Conservation (phyloP, 2,888 invertebrate genomes). For the Rhagophthalmus giganteus region DNA sequence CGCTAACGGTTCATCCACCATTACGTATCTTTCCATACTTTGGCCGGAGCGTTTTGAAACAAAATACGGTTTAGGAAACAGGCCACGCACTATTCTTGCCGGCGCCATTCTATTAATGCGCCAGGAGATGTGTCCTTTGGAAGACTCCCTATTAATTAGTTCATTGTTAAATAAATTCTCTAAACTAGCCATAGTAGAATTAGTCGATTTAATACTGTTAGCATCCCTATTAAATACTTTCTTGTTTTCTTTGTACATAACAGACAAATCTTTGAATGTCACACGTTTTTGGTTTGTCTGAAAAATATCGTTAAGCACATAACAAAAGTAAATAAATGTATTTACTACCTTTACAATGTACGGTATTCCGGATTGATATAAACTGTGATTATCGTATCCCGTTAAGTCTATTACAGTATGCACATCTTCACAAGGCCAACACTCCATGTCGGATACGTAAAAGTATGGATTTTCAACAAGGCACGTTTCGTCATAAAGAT, state of each 20-base stretch:
- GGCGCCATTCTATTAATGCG: conserved; percentile 77
- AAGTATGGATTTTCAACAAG: conserved; percentile 83
- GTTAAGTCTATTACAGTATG: conserved; percentile 69
- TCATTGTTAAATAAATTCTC: conserved; percentile 40
- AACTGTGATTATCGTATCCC: conserved; percentile 59
- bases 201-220: conserved; percentile 58
- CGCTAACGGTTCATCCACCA: conserved; percentile 73
- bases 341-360: conserved; percentile 58
- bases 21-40: conserved; percentile 74
- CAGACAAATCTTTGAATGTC: conserved; percentile 59
- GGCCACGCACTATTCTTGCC: conserved; percentile 69
- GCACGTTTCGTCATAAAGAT: conserved; percentile 83
- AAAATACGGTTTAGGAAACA: conserved; percentile 72
- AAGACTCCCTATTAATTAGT: conserved; percentile 33
- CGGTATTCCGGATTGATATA: conserved; percentile 61
- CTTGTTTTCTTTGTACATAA: conserved; percentile 63
- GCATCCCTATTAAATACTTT: conserved; percentile 67
- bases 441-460: conserved; percentile 78
- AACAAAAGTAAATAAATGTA: not conserved
- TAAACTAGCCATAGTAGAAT: conserved; percentile 39
- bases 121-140: conserved; percentile 59
- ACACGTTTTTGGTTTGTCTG: conserved; percentile 65
- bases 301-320: conserved; percentile 33
- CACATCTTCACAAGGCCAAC: conserved; percentile 78
- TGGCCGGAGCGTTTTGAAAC: conserved; percentile 68